Conservation (phyloP, 2,888 invertebrate genomes). For the Aricia artaxerxes region DNA sequence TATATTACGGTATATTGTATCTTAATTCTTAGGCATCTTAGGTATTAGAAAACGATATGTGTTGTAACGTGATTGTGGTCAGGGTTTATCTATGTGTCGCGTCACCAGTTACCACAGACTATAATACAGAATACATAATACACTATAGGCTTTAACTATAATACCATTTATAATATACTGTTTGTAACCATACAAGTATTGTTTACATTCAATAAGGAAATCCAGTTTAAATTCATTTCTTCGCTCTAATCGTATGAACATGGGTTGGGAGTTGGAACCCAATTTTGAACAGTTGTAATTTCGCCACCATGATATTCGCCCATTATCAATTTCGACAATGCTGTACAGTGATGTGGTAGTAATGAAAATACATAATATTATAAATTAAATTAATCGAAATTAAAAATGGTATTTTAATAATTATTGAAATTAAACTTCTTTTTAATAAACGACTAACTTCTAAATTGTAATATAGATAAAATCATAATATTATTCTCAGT, state of each 20-base stretch:
- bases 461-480: neutral
- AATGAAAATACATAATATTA: too few species aligned
- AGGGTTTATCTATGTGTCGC: conserved; percentile 39
- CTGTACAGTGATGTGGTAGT: too few species aligned
- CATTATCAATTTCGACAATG: too few species aligned
- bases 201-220: neutral
- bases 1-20: neutral
- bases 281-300: too few species aligned
- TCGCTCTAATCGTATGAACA: too few species aligned
- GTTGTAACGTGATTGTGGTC: conserved; percentile 34
- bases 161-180: neutral
- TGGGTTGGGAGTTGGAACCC: too few species aligned
- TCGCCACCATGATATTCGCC: too few species aligned
- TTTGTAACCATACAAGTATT: neutral
- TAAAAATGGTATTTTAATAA: too few species aligned
- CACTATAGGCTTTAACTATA: neutral
- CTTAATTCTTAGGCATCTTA: neutral
- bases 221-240: too few species aligned
- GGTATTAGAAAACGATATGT: conserved; percentile 25
- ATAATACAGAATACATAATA: neutral
- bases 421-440: too few species aligned
- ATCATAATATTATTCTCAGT: neutral
- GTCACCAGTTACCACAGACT: conserved; percentile 30
- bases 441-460: too few species aligned
- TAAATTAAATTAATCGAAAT: too few species aligned